Percentiles rank a stretch among this genome's conserved stretches.
Conservation (phyloP, 2,113 vertebrate species). For the Seriola rivoliana region DNA sequence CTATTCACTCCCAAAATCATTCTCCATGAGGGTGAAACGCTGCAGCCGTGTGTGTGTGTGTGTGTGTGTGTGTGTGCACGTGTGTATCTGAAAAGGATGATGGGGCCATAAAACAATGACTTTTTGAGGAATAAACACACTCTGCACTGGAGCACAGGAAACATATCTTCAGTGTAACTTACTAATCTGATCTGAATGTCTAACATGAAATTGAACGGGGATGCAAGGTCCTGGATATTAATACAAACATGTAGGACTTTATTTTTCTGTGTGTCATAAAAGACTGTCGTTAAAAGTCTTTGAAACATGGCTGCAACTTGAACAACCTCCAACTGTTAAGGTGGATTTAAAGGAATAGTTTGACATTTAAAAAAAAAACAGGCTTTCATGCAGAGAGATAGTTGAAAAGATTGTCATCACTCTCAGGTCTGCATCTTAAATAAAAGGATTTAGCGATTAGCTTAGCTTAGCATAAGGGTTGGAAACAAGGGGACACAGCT, state of each 20-base stretch:
- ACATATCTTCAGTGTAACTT: not conserved
- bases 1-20: conserved; percentile 96
- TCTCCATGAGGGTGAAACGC: conserved; percentile 91
- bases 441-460: not conserved
- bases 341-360: not conserved
- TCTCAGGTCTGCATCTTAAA: not conserved
- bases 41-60: conserved; percentile 68
- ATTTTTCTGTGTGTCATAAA: not conserved
- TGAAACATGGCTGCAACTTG: not conserved
- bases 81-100: not conserved
- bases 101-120: not conserved
- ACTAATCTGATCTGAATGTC: conserved; percentile 2
- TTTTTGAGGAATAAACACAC: not conserved
- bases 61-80: not conserved
- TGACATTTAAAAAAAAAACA: not conserved
- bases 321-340: not conserved
- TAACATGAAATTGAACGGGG: conserved; percentile 4
- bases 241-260: not conserved
- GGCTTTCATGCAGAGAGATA: not conserved
- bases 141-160: not conserved
- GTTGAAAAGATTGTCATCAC: not conserved
- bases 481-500: not conserved
- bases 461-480: conserved; percentile 18
- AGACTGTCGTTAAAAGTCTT: not conserved
- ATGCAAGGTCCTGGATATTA: not conserved